These are phyloP conservation scores for Aphidoletes aphidimyza DNA, from an alignment of 2,888 invertebrate genomes.

Conservation along the genomic window DNA sequence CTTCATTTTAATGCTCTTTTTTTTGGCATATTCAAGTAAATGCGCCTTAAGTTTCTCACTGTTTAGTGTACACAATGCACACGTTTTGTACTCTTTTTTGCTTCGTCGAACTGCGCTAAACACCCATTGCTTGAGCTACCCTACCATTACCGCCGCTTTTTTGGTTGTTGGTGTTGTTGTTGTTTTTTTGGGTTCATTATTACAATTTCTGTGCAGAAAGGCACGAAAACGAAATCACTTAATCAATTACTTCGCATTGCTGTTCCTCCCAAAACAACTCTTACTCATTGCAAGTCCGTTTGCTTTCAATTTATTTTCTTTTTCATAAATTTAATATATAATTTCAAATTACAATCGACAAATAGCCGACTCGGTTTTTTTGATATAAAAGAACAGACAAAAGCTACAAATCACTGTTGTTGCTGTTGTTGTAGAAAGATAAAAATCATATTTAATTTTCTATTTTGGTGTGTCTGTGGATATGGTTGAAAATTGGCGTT, in stretches of 20 bases:
- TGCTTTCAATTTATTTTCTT: neutral
- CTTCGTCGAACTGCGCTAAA: conserved; percentile 14
- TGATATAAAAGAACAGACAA: neutral
- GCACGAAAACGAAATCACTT: conserved; percentile 22
- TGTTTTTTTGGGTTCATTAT: too few species aligned
- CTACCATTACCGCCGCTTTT: neutral
- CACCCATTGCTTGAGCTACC: conserved; percentile 3
- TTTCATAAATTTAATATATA: neutral
- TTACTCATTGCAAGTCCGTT: neutral
- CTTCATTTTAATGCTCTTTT: neutral
- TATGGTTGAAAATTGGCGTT: neutral
- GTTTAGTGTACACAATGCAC: neutral
- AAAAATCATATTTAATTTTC: neutral
- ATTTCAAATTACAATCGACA: neutral
- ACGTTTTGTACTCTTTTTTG: conserved; percentile 16
- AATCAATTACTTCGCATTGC: conserved; percentile 11
- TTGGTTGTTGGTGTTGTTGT: neutral
- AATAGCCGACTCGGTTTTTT: neutral
- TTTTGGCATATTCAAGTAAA: neutral
- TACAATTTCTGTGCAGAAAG: conserved; percentile 15
- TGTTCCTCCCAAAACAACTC: neutral
- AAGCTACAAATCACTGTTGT: neutral
- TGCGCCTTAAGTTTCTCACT: neutral
- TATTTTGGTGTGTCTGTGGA: neutral
- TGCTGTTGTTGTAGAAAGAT: neutral